Conservation (phyloP, 2,113 vertebrate genomes). For the Damaliscus lunatus region DNA sequence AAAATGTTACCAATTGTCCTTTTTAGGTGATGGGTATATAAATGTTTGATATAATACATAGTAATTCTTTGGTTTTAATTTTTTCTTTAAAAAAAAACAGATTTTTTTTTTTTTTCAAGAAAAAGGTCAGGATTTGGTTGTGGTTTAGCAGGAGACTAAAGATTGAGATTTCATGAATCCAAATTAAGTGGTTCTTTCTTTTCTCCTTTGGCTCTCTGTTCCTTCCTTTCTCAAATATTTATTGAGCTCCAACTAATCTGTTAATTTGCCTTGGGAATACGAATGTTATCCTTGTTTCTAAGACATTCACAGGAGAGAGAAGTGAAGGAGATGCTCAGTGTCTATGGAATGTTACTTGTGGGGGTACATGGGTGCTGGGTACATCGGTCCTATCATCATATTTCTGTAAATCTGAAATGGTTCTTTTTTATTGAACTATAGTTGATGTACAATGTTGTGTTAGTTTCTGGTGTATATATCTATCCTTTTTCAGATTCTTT, state of each 20-base stretch:
- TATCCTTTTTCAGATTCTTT: neutral
- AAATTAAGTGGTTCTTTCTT: neutral
- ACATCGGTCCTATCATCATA: neutral
- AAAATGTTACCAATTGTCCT: neutral
- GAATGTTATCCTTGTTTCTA: neutral
- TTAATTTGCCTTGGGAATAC: neutral
- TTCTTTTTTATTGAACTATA: neutral
- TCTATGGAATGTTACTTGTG: neutral
- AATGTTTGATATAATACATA: neutral
- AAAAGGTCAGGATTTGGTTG: neutral
- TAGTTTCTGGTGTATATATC: neutral
- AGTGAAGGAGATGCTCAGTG: neutral
- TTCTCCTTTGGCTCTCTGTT: neutral
- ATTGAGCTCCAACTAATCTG: neutral
- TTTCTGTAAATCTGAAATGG: neutral
- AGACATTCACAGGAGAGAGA: neutral
- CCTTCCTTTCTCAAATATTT: neutral
- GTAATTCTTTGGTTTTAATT: neutral
- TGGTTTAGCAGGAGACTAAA: neutral
- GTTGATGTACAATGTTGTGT: neutral
- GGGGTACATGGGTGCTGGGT: neutral
- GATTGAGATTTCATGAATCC: neutral
- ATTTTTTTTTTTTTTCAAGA: neutral
- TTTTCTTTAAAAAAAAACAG: neutral
- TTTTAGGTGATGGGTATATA: neutral